These are phyloP conservation scores for Loriculus beryllinus DNA, from an alignment of 2,797 vertebrate species.

Conservation along the genomic window DNA sequence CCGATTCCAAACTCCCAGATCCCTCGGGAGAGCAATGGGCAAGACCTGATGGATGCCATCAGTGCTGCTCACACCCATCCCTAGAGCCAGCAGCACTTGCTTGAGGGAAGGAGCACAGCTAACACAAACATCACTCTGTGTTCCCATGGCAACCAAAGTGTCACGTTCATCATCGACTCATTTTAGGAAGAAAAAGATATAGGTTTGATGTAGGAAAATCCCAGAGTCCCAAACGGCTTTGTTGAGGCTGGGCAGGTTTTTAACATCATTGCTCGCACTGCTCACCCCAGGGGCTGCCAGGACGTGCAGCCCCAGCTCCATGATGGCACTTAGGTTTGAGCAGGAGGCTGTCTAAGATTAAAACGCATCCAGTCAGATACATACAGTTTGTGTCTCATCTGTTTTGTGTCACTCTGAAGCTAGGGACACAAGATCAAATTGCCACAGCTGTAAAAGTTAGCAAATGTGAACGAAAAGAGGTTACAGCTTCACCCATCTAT, in stretches of 20 bases:
- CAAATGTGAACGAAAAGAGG: not conserved
- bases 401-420: not conserved
- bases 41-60: not conserved
- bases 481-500: not conserved
- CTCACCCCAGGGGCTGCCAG: not conserved
- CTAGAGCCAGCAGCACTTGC: not conserved
- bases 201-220: not conserved
- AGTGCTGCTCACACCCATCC: not conserved
- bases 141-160: constrained; percentile 45
- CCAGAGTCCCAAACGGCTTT: not conserved
- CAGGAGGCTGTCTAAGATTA: not conserved
- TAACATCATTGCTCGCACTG: accelerated
- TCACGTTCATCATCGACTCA: constrained; percentile 10
- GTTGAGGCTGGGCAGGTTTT: not conserved
- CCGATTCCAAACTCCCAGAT: accelerated
- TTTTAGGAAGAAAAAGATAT: not conserved
- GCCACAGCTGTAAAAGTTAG: not conserved
- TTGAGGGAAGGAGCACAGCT: not conserved
- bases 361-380: not conserved
- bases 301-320: not conserved
- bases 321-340: not conserved
- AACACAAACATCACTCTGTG: constrained; percentile 12
- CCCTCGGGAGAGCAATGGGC: not conserved
- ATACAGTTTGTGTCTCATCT: not conserved
- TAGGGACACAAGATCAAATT: not conserved